Percentiles rank a stretch among this genome's conserved stretches.
Evolutionary conservation across 2,888 invertebrate species (phyloP).

Genomic region (Syritta pipiens): DNA sequence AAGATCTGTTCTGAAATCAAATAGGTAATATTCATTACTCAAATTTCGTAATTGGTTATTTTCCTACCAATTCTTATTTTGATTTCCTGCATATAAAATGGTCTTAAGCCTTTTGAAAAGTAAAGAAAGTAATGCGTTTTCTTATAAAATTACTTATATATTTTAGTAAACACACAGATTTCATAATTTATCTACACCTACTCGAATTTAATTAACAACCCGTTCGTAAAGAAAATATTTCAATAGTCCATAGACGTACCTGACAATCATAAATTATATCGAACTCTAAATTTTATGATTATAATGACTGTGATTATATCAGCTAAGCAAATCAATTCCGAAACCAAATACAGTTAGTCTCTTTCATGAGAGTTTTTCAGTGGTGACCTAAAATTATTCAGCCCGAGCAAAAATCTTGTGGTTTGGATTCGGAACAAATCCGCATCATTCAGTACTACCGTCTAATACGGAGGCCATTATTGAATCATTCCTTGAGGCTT

Average conservation of each 20-base stretch:
- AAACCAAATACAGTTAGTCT: constrained; percentile 53
- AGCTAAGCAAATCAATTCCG: constrained; percentile 47
- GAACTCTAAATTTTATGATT: constrained; percentile 17
- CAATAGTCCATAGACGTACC: background rate
- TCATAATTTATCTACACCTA: no score
- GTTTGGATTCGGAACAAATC: constrained; percentile 46
- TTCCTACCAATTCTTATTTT: no score
- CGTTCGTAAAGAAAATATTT: background rate
- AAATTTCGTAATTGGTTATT: no score
- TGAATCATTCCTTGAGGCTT: constrained; percentile 33
- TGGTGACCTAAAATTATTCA: constrained; percentile 35
- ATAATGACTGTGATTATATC: constrained; percentile 45
- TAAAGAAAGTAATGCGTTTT: no score
- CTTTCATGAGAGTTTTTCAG: constrained; percentile 21
- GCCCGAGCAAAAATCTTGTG: constrained; percentile 18
- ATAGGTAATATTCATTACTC: no score
- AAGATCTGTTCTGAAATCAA: no score
- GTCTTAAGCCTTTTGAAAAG: no score
- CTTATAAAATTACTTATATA: no score
- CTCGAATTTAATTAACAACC: no score
- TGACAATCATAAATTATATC: constrained; percentile 2
- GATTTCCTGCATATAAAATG: no score
- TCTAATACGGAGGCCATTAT: constrained; percentile 44
- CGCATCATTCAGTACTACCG: constrained; percentile 27
- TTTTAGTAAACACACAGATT: no score